phyloP scores from a whole-genome alignment of 2,113 vertebrate genomes.

The Cyphomyrus discorhynchus region DNA sequence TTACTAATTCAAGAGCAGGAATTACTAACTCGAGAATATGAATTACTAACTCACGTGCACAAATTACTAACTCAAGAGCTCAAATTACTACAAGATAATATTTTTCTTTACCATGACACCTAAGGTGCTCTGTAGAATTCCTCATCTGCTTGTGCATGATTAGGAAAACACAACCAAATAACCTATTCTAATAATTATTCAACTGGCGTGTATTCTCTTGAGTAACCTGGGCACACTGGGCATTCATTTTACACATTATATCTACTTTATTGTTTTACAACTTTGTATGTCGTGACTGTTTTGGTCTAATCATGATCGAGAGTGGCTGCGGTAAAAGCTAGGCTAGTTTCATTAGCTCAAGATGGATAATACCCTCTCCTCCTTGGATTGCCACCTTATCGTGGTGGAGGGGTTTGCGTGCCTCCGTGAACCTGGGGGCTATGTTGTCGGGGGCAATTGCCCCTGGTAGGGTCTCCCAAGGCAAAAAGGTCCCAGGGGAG shows the following conservation, averaged over 20 bases:
- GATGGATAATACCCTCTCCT: background rate
- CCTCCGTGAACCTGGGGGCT: no score
- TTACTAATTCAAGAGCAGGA: no score
- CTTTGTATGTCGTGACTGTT: background rate
- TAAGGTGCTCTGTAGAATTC: background rate
- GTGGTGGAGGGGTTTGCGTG: no score
- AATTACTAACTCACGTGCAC: no score
- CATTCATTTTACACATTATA: background rate
- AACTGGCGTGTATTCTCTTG: background rate
- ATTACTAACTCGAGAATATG: no score
- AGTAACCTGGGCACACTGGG: background rate
- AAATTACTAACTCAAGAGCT: no score
- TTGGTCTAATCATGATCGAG: background rate
- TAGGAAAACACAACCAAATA: background rate
- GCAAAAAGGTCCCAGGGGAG: no score
- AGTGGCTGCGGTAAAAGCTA: background rate
- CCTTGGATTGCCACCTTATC: no score
- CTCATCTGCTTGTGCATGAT: background rate
- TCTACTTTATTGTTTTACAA: background rate
- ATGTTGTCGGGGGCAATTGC: no score
- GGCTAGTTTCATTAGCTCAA: background rate
- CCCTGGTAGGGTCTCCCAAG: no score
- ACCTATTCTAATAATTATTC: background rate
- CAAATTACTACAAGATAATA: no score
- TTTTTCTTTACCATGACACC: no score